Conservation (phyloP, 2,113 vertebrate genomes). For the Xiphorhynchus elegans region DNA sequence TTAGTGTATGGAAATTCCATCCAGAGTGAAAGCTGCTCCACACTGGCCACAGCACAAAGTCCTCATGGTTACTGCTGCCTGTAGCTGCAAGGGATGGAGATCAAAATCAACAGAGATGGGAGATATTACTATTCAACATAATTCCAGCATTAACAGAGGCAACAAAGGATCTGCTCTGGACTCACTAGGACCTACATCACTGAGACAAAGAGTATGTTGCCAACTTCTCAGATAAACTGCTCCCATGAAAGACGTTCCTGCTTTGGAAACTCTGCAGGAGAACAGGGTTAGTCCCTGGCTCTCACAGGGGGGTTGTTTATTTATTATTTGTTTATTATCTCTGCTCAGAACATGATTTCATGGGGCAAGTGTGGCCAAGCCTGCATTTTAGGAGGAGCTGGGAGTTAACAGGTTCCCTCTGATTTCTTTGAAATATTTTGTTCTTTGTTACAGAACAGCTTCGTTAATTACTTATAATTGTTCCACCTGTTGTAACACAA, state of each 20-base stretch:
- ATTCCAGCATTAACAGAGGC: background rate
- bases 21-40: background rate
- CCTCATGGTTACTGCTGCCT: background rate
- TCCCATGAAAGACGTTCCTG: background rate
- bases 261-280: background rate
- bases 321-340: background rate
- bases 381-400: background rate
- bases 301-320: background rate
- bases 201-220: background rate
- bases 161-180: background rate
- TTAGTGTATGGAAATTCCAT: background rate
- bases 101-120: background rate
- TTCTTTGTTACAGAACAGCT: background rate
- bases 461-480: background rate
- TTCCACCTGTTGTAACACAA: background rate
- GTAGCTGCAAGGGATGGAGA: background rate
- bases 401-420: background rate
- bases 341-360: background rate
- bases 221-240: background rate
- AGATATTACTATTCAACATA: background rate
- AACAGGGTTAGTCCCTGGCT: background rate
- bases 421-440: background rate
- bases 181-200: background rate
- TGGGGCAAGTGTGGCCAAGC: background rate
- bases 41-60: background rate